Evolutionary conservation across 1,140 invertebrate species (phyloP), one percentile per base, ranked within the genome.

Genomic region (Asbolus verrucosus): DNA sequence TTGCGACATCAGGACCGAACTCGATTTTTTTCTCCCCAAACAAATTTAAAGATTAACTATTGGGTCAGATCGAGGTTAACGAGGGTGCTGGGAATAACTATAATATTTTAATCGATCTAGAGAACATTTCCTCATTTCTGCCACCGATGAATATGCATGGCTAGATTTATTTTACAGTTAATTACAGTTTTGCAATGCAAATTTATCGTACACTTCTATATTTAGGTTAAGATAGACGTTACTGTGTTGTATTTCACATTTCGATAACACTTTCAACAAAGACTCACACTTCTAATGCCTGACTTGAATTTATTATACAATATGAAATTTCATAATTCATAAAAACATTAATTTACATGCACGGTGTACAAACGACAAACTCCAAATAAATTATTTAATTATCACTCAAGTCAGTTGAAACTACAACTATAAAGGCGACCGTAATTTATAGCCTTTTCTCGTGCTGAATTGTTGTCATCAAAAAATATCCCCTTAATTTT

Each of bases 181-280:
- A 67, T 65, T 62, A 36, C 60, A 63, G 67, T 63, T 70, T 70
- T 70, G 68, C 68, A 70, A 70, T 70, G 41, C 68, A 70, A 70
- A 70, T 70, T 43, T 63, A 63, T 63, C 21, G 61, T 63, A 41
- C 16, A 41, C 39, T 63, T 63, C 61, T 63, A 63, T 63, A 63
- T 63, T 63, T 63, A 63, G 61, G 61, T 63, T 63, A 63, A 38
- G 61, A 63, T 63, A 63, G 60, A 27, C 61, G 61, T 38, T 38
- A 41, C 41, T 38, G 33, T 39, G 31, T 39, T 39, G 33, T 63
- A 18, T 27, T 63, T 41, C 36, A 62, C 18, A 63, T 63, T 63
- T 39, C 61, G 61, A 63, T 63, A 63, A 63, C 33, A 63, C 33
- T 63, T 16, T 9, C 21, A 24, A 54, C 46, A 54, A 54, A 54